Evolutionary conservation across 2,888 invertebrate species (phyloP).

Genomic region (Rhogogaster chlorosoma): DNA sequence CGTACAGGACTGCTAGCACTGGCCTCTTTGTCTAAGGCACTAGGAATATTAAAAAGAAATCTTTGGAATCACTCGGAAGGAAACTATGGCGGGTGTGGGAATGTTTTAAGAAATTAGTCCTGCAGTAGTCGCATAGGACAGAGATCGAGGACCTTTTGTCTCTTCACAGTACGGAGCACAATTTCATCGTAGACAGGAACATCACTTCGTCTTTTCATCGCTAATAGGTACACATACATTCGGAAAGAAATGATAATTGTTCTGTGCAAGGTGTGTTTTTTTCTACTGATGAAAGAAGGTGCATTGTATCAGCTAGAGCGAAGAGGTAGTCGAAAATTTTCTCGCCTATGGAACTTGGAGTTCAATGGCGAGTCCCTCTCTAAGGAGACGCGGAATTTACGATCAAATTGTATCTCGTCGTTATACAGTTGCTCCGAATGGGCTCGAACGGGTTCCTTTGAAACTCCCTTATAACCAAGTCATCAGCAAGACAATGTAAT

Average conservation of each 20-base stretch:
- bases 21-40: constrained; percentile 39
- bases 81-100: background rate
- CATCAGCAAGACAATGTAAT: constrained; percentile 68
- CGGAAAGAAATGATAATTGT: background rate
- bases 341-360: background rate
- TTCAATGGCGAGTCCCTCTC: constrained; percentile 1
- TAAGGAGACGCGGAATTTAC: constrained; percentile 28
- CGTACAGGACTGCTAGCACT: background rate
- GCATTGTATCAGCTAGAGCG: background rate
- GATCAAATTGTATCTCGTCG: constrained; percentile 35
- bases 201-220: background rate
- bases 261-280: background rate
- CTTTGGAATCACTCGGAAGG: constrained; percentile 48
- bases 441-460: constrained; percentile 26
- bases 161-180: background rate
- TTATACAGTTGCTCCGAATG: constrained; percentile 33
- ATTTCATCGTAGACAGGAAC: constrained; percentile 5
- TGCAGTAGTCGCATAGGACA: no score
- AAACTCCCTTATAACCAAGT: constrained; percentile 47
- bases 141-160: background rate
- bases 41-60: constrained; percentile 45
- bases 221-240: background rate
- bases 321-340: background rate
- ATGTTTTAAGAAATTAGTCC: constrained; percentile 40
- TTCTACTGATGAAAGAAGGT: background rate